Evolutionary conservation across 2,797 vertebrate genomes (phyloP), one percentile per base, ranked within the genome.

Genomic region (Eospalax fontanierii): DNA sequence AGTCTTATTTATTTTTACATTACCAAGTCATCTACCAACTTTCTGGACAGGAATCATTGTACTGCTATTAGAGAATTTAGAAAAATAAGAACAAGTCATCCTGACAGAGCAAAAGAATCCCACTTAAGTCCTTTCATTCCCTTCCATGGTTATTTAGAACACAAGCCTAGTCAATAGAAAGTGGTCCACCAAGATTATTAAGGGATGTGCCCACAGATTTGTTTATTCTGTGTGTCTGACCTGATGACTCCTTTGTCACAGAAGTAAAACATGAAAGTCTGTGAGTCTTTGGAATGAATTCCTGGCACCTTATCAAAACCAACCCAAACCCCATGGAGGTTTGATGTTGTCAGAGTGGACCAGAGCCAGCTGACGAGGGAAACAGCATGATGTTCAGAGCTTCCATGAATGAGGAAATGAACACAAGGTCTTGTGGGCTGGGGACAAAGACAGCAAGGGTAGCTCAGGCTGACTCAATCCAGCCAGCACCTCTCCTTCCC

Each of bases 251-350:
- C 65, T 85, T 93, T 79, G 65, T 73, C 46, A 43, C 54, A 81
- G 66, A 87, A 95, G 70, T 65, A 68, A 92, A 92, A 66, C 35
- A 79, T 43, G 19, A 61, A 87, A 89, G 73, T 4, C 0, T 79
- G 63, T 78, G 40, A 57, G 26, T 40, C 73, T 89, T 91, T 90
- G 73, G 73, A 96, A 94, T 73, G 71, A 87, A 87, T 85, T 89
- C 38, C 78, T 93, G 93, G 89, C 87, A 95, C 2, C 12, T n/a
- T 35, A 40, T 66, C 92, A 90, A 95, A 93, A 96, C 43, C 66
- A 96, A 91, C 38, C 14, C 76, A 94, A 94, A 87, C 38, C 46
- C 87, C 40, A 38, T 63, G 33, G 63, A 93, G 73, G 24, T 66
- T 79, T 95, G 91, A 78, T 78, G 74, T 71, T 68, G 65, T 73